Percentiles rank a stretch among this genome's conserved stretches.
Conservation (phyloP, 2,113 vertebrate genomes). For the Nycticebus coucang region DNA sequence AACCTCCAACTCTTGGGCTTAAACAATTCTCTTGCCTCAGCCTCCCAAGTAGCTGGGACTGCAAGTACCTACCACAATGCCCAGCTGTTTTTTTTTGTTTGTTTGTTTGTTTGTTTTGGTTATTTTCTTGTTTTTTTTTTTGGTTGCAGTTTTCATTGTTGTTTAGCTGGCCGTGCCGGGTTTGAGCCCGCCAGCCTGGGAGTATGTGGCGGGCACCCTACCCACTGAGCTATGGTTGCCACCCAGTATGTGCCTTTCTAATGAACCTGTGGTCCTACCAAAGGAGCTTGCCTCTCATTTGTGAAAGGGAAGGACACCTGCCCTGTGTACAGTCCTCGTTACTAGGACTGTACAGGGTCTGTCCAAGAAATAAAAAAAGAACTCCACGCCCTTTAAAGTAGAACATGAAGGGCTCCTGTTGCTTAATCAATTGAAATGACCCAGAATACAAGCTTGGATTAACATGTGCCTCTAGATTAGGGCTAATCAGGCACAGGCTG, state of each 20-base stretch:
- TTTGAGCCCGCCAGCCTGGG: too few species aligned
- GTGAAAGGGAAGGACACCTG: background rate
- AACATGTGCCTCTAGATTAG: slow-evolving; percentile 85
- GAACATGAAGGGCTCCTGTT: slow-evolving; percentile 72
- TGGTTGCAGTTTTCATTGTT: too few species aligned
- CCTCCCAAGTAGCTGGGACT: too few species aligned
- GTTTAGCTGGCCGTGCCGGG: too few species aligned
- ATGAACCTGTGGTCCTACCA: background rate
- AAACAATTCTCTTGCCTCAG: too few species aligned
- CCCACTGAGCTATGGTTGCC: too few species aligned
- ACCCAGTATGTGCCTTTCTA: background rate
- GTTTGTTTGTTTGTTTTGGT: too few species aligned
- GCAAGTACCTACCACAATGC: too few species aligned
- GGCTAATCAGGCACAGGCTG: slow-evolving; percentile 85
- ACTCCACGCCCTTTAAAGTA: background rate
- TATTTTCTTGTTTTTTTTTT: too few species aligned
- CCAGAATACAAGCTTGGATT: slow-evolving; percentile 79
- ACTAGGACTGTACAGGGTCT: background rate
- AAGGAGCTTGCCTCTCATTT: background rate
- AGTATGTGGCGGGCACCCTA: too few species aligned
- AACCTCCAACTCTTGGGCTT: too few species aligned
- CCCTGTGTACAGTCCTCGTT: background rate
- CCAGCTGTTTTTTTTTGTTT: too few species aligned
- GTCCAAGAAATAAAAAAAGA: background rate
- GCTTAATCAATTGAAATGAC: slow-evolving; percentile 82